Base-by-base conservation (phyloP, 2,113 vertebrate species). In the Vimba vimba region DNA sequence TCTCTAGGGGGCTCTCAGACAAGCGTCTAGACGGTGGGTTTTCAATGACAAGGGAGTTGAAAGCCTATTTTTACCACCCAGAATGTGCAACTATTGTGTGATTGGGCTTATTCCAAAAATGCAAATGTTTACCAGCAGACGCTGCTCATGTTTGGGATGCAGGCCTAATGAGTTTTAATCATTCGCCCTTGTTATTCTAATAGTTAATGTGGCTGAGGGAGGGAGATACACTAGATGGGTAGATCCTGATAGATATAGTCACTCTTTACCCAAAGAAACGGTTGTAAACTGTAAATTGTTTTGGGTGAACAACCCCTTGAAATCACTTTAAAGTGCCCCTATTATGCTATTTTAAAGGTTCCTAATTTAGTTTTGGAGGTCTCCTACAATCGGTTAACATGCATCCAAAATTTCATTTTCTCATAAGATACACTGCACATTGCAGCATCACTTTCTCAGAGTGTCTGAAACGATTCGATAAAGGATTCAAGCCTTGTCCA, bases 1-100 rank as follows among this genome's bases (percentile, higher is more conserved):
- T 45, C 39, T 23, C 10, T 39, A 21, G 17, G 39, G 33, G 25
- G 33, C 66, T 81, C 57, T 79, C 30, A 43, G 82, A 57, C n/a
- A 25, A 55, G 25, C 82, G 21, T 55, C 73, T 85, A 86, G 84
- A 66, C 60, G 30, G 86, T 86, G 73, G 81, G 30, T 79, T 88
- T 88, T 83, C n/a, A 43, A 8, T 21, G 47, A 47, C 45, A 80
- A 39, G 59, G 33, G 69, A 82, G 17, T 17, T 36, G 11, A 85
- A 73, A n/a, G 43, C 43, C 23, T 82, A 23, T 79, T 68, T 86
- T 73, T 64, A 64, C 73, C 74, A 74, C 55, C 52, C 73, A 62
- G 69, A 47, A 57, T 62, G 5, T 76, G 80, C 39, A 7, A 33
- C 36, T 33, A 25, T 71, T 52, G 68, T n/a, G 64, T 36, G 76